Percentiles rank a stretch among this genome's conserved stretches.
Evolutionary conservation across 1,140 invertebrate genomes (phyloP).

Genomic region (Drusus annulatus): DNA sequence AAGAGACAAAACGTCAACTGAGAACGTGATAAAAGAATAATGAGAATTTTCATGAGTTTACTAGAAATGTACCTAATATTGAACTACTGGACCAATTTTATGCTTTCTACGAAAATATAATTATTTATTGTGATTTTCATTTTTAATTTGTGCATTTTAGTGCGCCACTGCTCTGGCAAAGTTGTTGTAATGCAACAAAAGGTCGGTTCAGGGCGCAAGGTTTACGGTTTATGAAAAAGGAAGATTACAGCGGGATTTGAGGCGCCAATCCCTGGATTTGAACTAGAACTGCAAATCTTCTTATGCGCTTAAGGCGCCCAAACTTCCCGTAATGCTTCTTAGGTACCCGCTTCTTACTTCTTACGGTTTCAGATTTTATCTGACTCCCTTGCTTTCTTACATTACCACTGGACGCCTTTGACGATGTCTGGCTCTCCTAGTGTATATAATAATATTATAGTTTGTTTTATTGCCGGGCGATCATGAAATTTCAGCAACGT

Average conservation of each 20-base stretch:
- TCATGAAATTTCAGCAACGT: no score
- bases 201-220: slow-evolving; percentile 15
- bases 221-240: slow-evolving; percentile 55
- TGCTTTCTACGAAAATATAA: no score
- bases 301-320: slow-evolving; percentile 56
- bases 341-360: slow-evolving; percentile 23
- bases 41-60: no score
- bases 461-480: no score
- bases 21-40: no score
- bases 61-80: no score
- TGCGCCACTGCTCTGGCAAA: slow-evolving; percentile 2
- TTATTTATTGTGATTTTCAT: no score
- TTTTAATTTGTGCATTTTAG: not conserved
- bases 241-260: slow-evolving; percentile 54
- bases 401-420: not conserved
- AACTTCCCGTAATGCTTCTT: slow-evolving; percentile 57
- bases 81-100: no score
- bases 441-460: no score
- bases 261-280: slow-evolving; percentile 51
- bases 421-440: no score
- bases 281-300: slow-evolving; percentile 56
- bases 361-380: slow-evolving; percentile 30
- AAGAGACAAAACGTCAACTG: no score
- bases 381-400: slow-evolving; percentile 13
- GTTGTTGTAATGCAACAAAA: slow-evolving; percentile 13